phyloP scores from a whole-genome alignment of 2,113 vertebrate species.

The Papio anubis region DNA sequence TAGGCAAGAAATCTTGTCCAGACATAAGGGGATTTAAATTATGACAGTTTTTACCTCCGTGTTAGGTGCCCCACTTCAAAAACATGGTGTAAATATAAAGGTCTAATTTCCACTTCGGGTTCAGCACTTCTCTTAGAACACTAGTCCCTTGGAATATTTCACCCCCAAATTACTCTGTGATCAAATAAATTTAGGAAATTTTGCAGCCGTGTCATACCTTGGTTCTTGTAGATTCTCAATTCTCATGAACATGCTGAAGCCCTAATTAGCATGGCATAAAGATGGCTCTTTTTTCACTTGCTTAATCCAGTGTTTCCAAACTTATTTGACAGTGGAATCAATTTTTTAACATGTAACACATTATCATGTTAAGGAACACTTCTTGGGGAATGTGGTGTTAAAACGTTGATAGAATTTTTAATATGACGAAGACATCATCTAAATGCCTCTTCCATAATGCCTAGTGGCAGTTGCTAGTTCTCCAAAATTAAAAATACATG shows the following conservation, averaged over 20 bases:
- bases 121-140: background rate
- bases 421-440: background rate
- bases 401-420: constrained; percentile 33
- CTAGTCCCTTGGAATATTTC: background rate
- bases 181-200: background rate
- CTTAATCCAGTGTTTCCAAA: constrained; percentile 34
- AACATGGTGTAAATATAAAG: background rate
- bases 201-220: background rate
- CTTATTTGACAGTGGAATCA: constrained; percentile 18
- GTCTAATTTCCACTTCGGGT: background rate
- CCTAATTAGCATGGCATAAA: constrained; percentile 31
- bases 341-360: background rate
- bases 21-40: constrained; percentile 38
- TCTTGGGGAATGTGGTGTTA: constrained; percentile 25
- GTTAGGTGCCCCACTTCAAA: background rate
- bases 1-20: constrained; percentile 47
- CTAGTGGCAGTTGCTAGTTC: background rate
- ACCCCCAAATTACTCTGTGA: background rate
- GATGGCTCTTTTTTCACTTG: constrained; percentile 3
- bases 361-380: constrained; percentile 16
- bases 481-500: constrained; percentile 35
- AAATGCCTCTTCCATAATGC: constrained; percentile 35
- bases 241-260: background rate
- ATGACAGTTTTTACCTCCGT: background rate
- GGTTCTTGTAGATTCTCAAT: background rate